These are phyloP conservation scores for Chaenocephalus aceratus DNA, from an alignment of 2,113 vertebrate genomes.

Conservation along the genomic window DNA sequence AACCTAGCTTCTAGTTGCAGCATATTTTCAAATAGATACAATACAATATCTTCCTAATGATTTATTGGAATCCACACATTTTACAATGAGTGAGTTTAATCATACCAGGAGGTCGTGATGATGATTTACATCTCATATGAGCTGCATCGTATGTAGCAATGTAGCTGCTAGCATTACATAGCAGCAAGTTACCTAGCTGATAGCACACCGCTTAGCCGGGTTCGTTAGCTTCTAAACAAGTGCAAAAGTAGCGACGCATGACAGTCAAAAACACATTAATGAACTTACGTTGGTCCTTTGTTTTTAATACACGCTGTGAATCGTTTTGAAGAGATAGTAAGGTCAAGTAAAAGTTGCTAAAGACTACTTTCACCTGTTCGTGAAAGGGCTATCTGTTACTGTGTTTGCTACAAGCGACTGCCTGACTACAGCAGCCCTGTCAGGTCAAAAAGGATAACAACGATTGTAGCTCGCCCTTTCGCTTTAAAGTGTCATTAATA, in stretches of 20 bases:
- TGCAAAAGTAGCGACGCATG: slow-evolving; percentile 39
- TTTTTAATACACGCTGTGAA: background rate
- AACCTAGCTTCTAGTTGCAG: slow-evolving; percentile 4
- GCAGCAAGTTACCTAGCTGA: slow-evolving; percentile 58
- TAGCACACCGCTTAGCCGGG: slow-evolving; percentile 25
- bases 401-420: slow-evolving; percentile 43
- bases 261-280: background rate
- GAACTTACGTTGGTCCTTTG: background rate
- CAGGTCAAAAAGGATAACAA: slow-evolving; percentile 39
- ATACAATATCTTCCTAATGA: rapidly evolving
- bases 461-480: background rate
- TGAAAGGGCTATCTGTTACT: slow-evolving; percentile 1
- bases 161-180: slow-evolving; percentile 43
- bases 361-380: slow-evolving; percentile 70
- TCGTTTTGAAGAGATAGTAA: background rate
- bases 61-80: background rate
- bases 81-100: background rate
- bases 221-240: slow-evolving; percentile 59
- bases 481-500: background rate
- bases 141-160: background rate
- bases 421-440: slow-evolving; percentile 62
- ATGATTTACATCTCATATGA: background rate
- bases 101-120: background rate
- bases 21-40: background rate
- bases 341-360: slow-evolving; percentile 36